These are phyloP conservation scores for Gymnobelideus leadbeateri DNA, from an alignment of 2,113 vertebrate species.

Conservation along the genomic window DNA sequence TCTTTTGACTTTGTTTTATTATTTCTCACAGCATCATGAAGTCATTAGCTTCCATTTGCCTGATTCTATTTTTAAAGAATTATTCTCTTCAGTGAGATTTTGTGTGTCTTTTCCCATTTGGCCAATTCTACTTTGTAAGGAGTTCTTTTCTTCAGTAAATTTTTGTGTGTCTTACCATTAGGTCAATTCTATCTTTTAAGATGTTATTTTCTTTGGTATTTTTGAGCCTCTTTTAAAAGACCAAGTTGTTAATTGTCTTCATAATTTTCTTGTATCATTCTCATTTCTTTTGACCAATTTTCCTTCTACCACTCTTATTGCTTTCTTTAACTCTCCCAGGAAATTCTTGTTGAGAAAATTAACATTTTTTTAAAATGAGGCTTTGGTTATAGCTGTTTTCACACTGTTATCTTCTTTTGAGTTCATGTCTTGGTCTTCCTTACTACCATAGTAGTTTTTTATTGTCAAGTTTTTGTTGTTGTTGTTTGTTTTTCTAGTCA, in stretches of 20 bases:
- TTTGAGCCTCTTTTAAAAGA: too few relatives aligned
- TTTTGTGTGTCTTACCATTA: neutral
- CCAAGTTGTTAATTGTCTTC: neutral
- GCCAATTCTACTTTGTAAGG: neutral
- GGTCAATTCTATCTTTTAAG: neutral
- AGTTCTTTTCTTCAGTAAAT: neutral
- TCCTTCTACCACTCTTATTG: neutral
- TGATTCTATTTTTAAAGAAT: neutral
- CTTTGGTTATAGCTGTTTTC: neutral
- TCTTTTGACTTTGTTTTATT: neutral
- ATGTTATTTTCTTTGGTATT: neutral
- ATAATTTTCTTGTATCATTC: neutral
- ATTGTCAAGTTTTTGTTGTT: too few relatives aligned
- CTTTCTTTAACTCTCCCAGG: neutral
- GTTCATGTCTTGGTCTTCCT: neutral
- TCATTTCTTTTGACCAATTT: neutral
- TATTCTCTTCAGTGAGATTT: neutral
- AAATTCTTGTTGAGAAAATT: neutral
- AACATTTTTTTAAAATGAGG: neutral
- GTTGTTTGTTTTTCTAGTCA: neutral
- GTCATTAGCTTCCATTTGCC: neutral
- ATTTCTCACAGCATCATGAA: neutral
- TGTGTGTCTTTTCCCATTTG: neutral
- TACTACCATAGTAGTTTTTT: neutral
- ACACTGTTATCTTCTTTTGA: too few relatives aligned